Base-by-base conservation (phyloP, 2,888 invertebrate species). In the Ischnura elegans region DNA sequence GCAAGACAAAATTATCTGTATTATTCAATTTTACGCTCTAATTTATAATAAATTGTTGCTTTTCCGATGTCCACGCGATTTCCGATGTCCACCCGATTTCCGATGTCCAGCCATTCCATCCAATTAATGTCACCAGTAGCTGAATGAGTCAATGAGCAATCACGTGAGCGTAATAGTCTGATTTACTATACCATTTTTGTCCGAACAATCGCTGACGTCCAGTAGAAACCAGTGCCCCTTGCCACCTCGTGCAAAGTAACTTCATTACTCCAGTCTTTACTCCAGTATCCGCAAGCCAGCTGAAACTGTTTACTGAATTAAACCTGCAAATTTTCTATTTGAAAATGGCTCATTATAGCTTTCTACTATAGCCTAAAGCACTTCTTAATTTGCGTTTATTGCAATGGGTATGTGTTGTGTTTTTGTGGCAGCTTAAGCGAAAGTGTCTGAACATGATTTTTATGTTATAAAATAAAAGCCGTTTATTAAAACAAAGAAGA, bases 101-200 rank as follows among this genome's bases (percentile, higher is more conserved):
- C 5, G 36, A 4, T 76, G 29, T 3, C 36, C 76, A 36, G 6
- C 25, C 61, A 25, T 61, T 51, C 6, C 55, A 36, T 45, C 36
- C 51, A 5, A 36, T 87, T 55, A 10, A 55, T 29, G n/a, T 47
- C 13, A 29, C 51, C 87, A 19, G 13, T 2, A 87, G 87, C 16
- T 55, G 87, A 25, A 25, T 29, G 2, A 51, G 51, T 36, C 42
- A 25, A 36, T 51, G 29, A 51, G 51, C 47, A 87, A 55, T 55
- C 47, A 55, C 87, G 21, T 42, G 61, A n/a, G 42, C 90, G n/a
- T 90, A 61, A 90, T 90, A 61, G 90, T n/a, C 66, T 66, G 90
- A 90, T 90, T 90, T 90, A 90, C 90, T 43, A 66, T 66, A 66
- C 66, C 25, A 90, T 90, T 90, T 61, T 55, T 90, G 43, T 2